Conservation (phyloP, 2,797 vertebrate genomes). For the Chanos chanos region DNA sequence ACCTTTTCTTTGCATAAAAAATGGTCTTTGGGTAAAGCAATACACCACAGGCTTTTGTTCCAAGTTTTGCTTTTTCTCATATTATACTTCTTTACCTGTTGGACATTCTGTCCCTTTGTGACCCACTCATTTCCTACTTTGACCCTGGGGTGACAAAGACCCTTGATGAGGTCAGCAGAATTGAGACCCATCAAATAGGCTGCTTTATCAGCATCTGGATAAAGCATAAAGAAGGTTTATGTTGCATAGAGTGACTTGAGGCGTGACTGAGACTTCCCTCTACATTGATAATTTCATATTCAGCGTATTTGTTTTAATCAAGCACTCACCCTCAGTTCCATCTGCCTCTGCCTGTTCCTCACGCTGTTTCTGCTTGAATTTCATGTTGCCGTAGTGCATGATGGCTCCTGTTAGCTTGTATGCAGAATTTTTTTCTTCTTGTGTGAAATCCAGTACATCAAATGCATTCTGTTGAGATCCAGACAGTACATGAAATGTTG, state of each 20-base stretch:
- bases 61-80: too few relatives aligned
- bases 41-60: too few relatives aligned
- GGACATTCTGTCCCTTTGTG: slow-evolving; percentile 88
- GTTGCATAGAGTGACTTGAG: too few relatives aligned
- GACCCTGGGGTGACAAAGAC: slow-evolving; percentile 83
- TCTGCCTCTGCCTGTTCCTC: slow-evolving; percentile 92
- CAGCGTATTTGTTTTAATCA: too few relatives aligned
- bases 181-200: slow-evolving; percentile 87
- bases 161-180: slow-evolving; percentile 86
- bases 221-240: too few relatives aligned
- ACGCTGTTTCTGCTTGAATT: slow-evolving; percentile 84
- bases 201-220: slow-evolving; percentile 83
- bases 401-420: slow-evolving; percentile 89
- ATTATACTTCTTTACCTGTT: slow-evolving; percentile 69
- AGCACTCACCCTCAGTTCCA: slow-evolving; percentile 77
- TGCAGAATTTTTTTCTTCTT: slow-evolving; percentile 86
- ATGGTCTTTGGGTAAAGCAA: too few relatives aligned
- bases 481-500: not conserved
- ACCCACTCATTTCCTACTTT: slow-evolving; percentile 90
- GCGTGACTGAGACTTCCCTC: too few relatives aligned
- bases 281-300: too few relatives aligned
- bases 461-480: slow-evolving; percentile 72
- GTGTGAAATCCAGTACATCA: slow-evolving; percentile 85
- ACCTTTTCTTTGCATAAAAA: too few relatives aligned
- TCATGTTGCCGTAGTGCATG: slow-evolving; percentile 94